A percentile compares a stretch with the other conserved stretches of the same genome.
These are phyloP conservation scores for Geococcyx californianus DNA, from an alignment of 2,113 vertebrate genomes.

Conservation along the genomic window DNA sequence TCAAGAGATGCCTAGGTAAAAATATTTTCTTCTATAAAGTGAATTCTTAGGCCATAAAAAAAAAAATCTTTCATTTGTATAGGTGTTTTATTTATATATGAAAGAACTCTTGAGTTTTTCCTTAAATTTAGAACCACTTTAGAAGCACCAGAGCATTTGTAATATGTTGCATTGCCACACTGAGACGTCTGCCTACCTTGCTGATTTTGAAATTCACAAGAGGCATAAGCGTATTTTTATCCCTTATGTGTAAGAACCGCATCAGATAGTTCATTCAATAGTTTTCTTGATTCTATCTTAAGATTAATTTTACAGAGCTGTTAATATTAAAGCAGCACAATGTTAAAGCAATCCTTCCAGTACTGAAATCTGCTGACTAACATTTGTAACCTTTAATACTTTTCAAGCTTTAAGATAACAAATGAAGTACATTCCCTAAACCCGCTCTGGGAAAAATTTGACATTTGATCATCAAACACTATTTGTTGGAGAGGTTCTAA, in stretches of 20 bases:
- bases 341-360: background rate
- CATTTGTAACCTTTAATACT: background rate
- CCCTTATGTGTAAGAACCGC: background rate
- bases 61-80: background rate
- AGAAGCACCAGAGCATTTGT: background rate
- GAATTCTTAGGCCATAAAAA: background rate
- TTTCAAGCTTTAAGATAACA: background rate
- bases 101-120: background rate
- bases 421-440: background rate
- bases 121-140: background rate
- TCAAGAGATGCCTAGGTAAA: background rate
- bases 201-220: background rate
- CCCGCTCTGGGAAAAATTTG: background rate
- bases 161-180: background rate
- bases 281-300: too few species aligned
- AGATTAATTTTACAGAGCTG: background rate
- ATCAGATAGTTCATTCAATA: too few species aligned
- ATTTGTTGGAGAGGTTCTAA: background rate
- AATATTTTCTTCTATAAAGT: background rate
- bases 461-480: background rate
- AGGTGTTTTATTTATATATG: too few species aligned
- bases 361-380: background rate
- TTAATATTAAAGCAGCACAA: background rate
- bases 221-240: background rate
- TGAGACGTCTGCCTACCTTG: background rate